Conservation (phyloP, 1,140 invertebrate genomes). For the Probaryconus sp. region DNA sequence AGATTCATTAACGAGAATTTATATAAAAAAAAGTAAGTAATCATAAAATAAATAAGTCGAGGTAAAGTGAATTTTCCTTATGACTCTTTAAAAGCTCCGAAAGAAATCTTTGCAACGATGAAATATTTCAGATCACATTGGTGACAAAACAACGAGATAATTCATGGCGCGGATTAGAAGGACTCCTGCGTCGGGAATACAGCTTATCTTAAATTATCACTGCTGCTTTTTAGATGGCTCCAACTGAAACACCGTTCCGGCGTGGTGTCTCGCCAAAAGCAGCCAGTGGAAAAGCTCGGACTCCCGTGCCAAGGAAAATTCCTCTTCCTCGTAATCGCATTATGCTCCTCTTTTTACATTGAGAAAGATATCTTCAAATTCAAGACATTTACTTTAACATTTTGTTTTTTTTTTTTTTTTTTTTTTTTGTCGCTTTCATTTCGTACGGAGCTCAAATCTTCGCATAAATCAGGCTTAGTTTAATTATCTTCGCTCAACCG, state of each 20-base stretch:
- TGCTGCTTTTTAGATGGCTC: constrained; percentile 48
- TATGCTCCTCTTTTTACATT: constrained; percentile 24
- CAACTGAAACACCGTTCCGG: constrained; percentile 48
- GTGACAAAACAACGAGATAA: constrained; percentile 65
- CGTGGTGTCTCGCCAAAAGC: constrained; percentile 2
- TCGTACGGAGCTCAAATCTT: constrained; percentile 2
- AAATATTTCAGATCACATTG: constrained; percentile 13
- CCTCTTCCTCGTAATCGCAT: constrained; percentile 38
- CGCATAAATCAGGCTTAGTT: constrained; percentile 23
- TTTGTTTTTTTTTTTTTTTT: not conserved
- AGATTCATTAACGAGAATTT: no score
- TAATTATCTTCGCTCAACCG: constrained; percentile 8
- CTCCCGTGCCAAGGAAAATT: constrained; percentile 21
- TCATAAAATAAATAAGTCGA: no score
- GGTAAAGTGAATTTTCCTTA: no score
- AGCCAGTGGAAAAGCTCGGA: constrained; percentile 17
- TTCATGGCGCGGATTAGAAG: constrained; percentile 66
- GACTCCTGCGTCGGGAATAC: constrained; percentile 30
- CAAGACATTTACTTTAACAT: constrained; percentile 26
- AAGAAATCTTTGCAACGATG: constrained; percentile 5
- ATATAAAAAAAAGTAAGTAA: no score
- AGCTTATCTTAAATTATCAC: constrained; percentile 64
- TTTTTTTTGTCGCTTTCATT: constrained; percentile 2
- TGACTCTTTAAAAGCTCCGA: not conserved
- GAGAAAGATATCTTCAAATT: constrained; percentile 36